Conservation (phyloP, 2,888 invertebrate genomes). For the Nycteola revayana region DNA sequence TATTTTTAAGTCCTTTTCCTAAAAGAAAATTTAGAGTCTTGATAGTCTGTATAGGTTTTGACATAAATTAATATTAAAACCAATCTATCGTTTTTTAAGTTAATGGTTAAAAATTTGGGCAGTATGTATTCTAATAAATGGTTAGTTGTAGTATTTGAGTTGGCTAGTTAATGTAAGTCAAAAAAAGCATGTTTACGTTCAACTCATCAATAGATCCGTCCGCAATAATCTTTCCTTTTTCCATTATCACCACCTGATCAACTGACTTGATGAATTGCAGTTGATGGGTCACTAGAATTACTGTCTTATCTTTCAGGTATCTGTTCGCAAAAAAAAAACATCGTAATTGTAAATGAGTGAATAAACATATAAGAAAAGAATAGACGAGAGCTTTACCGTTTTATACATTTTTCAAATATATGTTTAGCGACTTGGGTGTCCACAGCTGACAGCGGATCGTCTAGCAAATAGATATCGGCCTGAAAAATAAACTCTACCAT, state of each 20-base stretch:
- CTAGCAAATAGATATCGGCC: conserved; percentile 88
- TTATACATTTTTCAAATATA: conserved; percentile 86
- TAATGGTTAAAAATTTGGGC: too few species aligned
- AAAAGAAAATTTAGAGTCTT: conserved; percentile 3
- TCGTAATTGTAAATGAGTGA: too few species aligned
- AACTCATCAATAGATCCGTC: conserved; percentile 62
- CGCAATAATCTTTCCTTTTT: conserved; percentile 60
- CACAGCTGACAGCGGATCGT: conserved; percentile 89
- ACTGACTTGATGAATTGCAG: conserved; percentile 88
- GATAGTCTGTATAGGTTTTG: too few species aligned
- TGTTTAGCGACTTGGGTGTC: conserved; percentile 87
- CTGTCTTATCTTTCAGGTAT: conserved; percentile 85
- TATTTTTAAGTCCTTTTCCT: conserved; percentile 61
- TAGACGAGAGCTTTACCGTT: too few species aligned
- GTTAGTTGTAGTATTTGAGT: not conserved
- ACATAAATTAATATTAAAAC: too few species aligned
- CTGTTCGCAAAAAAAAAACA: conserved; percentile 35
- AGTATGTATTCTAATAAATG: too few species aligned
- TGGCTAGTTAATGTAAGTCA: not conserved
- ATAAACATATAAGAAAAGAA: too few species aligned
- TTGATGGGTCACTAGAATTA: conserved; percentile 92
- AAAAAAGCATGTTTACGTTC: conserved; percentile 43
- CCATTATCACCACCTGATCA: conserved; percentile 79
- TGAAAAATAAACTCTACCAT: too few species aligned
- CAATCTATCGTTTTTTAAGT: too few species aligned